Evolutionary conservation across 1,140 invertebrate species (phyloP), one percentile per base, ranked within the genome.

Genomic region (Drosophila truncata): DNA sequence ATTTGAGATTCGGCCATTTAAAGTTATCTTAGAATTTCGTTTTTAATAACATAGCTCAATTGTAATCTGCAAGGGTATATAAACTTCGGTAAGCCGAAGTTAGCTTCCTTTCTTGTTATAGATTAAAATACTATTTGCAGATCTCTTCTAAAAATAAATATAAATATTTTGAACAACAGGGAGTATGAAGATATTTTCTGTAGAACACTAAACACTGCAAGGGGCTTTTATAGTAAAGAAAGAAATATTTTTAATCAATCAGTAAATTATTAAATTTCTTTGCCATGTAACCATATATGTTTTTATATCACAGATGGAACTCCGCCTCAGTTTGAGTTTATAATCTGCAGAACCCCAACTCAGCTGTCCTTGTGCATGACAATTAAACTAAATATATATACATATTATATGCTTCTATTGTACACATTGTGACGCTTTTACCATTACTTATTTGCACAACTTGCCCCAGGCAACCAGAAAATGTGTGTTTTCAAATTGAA

Each of bases 401-500:
- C 16, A 31, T 1, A 27, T 6, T 6, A 37, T 42, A 13, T 14
- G 29, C 29, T 47, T 23, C 44, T 25, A 16, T 46, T 59, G 42
- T 14, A 20, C 41, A 37, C 49, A 55, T 41, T 44, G 27, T 57
- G 27, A 23, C 8, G 11, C 62, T 42, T 35, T 55, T 64, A 29
- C 10, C 62, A 42, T 64, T 33, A 42, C 16, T 11, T 37, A 41
- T 31, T 29, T 31, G 11, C 25, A 23, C 49, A 55, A 13, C 3
- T 14, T n/a, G n/a, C 42, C 18, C 5, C 33, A 3, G 63, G 39
- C 31, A 59, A 37, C 25, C 25, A 60, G 29, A 27, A 70, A 54
- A 55, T 55, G 20, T 54, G 47, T 46, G 27, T 37, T 44, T 46
- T 16, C 18, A 46, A 70, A 67, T 54, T 42, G 20, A 70, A 70